phyloP scores from a whole-genome alignment of 2,113 vertebrate species.

The Mesembrinibis cayennensis region DNA sequence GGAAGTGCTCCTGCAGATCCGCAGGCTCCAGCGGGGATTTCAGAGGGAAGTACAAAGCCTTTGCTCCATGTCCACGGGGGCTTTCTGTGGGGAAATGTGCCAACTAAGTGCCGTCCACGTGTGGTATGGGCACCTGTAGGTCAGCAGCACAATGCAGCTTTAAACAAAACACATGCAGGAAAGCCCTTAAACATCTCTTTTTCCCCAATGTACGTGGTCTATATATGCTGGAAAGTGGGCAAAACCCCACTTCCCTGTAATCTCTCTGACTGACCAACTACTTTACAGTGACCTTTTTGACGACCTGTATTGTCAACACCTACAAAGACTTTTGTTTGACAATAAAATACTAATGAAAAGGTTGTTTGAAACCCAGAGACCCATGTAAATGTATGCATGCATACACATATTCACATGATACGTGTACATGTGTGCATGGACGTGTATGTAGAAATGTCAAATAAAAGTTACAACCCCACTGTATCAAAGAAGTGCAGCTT shows the following conservation, averaged over 20 bases:
- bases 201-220: rapidly evolving
- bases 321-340: background rate
- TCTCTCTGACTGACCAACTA: background rate
- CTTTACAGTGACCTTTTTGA: background rate
- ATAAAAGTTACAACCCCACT: rapidly evolving
- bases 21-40: background rate
- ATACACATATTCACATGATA: rapidly evolving
- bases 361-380: background rate
- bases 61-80: background rate
- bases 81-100: background rate
- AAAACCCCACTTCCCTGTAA: background rate
- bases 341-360: background rate
- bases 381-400: rapidly evolving
- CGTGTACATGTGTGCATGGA: background rate
- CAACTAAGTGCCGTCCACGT: background rate
- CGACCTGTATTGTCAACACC: rapidly evolving
- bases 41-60: background rate
- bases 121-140: background rate
- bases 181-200: background rate
- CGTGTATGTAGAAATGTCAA: background rate
- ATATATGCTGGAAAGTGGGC: background rate
- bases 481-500: background rate
- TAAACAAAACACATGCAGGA: background rate
- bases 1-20: background rate
- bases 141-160: background rate